A percentile compares a stretch with the other conserved stretches of the same genome.
phyloP scores from a whole-genome alignment of 2,113 vertebrate species.

The Nycticorax nycticorax region DNA sequence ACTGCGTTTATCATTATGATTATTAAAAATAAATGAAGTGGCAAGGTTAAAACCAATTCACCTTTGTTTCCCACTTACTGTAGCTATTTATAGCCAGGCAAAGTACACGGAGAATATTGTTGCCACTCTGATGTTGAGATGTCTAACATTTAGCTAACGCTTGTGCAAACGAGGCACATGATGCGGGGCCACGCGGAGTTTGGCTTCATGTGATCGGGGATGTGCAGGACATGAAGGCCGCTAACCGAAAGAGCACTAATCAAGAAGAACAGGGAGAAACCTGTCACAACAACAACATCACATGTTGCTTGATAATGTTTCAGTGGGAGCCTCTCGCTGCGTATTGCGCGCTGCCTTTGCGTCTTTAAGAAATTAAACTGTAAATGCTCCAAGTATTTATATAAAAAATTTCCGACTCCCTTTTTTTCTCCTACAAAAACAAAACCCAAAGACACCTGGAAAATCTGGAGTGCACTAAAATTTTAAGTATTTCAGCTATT shows the following conservation, averaged over 20 bases:
- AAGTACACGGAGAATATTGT: neutral
- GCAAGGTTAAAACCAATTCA: slow-evolving; percentile 28
- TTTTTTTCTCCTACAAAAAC: neutral
- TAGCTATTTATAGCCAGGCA: slow-evolving; percentile 8
- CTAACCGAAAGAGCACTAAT: slow-evolving; percentile 45
- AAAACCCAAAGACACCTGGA: neutral
- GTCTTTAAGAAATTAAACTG: neutral
- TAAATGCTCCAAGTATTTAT: neutral
- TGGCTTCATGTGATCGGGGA: slow-evolving; percentile 34
- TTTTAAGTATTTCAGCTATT: neutral
- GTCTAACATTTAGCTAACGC: neutral
- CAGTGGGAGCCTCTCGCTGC: neutral
- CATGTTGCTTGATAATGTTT: slow-evolving; percentile 11
- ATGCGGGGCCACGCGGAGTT: neutral
- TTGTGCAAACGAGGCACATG: neutral
- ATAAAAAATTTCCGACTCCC: neutral
- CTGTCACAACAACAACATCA: slow-evolving; percentile 36
- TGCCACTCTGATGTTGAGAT: slow-evolving; percentile 1
- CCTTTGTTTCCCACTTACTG: slow-evolving; percentile 15
- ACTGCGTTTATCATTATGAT: neutral
- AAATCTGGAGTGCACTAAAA: neutral
- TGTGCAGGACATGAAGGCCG: slow-evolving; percentile 7
- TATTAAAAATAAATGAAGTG: slow-evolving; percentile 42
- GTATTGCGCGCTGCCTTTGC: neutral
- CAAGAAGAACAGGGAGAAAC: slow-evolving; percentile 38